phyloP scores from a whole-genome alignment of 2,888 invertebrate species.

The Drosophila mulleri region DNA sequence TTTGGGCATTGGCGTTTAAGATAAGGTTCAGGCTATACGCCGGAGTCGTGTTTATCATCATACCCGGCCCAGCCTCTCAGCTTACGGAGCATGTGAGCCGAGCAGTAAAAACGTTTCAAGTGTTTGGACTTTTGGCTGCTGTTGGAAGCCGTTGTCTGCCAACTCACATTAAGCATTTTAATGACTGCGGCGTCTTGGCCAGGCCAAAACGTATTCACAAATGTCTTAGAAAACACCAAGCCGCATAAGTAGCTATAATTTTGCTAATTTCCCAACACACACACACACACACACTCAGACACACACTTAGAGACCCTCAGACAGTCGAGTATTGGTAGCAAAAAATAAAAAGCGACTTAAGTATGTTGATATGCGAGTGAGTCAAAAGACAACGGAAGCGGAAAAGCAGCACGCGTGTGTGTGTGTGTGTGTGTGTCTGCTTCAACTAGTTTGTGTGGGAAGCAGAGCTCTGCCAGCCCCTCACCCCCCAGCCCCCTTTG shows the following conservation, averaged over 20 bases:
- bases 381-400: conserved; percentile 25
- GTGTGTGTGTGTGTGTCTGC: not conserved
- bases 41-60: not conserved
- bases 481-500: too few species aligned
- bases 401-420: not conserved
- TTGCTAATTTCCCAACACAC: conserved; percentile 63
- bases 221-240: conserved; percentile 61
- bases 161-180: conserved; percentile 65
- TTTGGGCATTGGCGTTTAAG: too few species aligned
- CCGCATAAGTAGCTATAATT: conserved; percentile 77
- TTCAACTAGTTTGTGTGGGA: not conserved
- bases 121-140: conserved; percentile 36
- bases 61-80: not conserved
- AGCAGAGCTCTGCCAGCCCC: not conserved
- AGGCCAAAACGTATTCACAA: conserved; percentile 43
- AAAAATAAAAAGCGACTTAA: conserved; percentile 34
- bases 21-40: too few species aligned
- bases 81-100: not conserved
- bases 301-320: not conserved
- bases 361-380: conserved; percentile 37
- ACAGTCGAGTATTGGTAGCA: not conserved
- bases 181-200: conserved; percentile 61
- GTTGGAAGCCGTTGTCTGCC: conserved; percentile 30
- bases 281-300: not conserved
- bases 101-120: conserved; percentile 19